phyloP scores from a whole-genome alignment of 2,888 invertebrate species.

The Criorhina ranunculi region DNA sequence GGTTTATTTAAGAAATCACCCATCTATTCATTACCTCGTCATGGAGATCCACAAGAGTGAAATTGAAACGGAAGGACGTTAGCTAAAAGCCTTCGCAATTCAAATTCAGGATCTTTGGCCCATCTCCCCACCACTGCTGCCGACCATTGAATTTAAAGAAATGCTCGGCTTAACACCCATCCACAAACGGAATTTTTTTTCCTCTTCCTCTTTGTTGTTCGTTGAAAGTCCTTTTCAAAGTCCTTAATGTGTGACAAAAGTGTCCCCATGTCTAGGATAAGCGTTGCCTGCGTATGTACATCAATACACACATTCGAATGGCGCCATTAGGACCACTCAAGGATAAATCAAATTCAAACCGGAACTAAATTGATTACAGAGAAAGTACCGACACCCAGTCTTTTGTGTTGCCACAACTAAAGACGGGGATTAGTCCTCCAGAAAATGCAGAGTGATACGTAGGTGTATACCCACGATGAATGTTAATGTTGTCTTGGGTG shows the following conservation, averaged over 20 bases:
- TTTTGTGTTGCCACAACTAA: conserved; percentile 19
- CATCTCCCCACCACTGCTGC: neutral
- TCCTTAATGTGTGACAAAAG: conserved; percentile 34
- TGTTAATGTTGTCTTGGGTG: conserved; percentile 12
- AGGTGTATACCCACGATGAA: conserved; percentile 8
- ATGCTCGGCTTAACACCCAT: conserved; percentile 1
- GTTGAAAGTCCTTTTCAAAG: conserved; percentile 9
- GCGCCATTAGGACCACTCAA: conserved; percentile 64
- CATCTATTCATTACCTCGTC: conserved; percentile 24
- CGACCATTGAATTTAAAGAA: conserved; percentile 5
- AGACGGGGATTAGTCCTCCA: conserved; percentile 29
- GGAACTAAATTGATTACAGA: conserved; percentile 65
- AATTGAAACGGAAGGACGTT: conserved; percentile 31
- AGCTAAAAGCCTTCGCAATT: conserved; percentile 40
- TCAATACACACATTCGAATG: conserved; percentile 15
- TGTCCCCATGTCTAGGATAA: conserved; percentile 18
- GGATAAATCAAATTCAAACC: conserved; percentile 66
- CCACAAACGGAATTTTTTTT: conserved; percentile 4
- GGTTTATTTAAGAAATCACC: neutral
- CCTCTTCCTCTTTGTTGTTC: neutral
- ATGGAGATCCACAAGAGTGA: conserved; percentile 12
- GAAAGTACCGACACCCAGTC: conserved; percentile 11
- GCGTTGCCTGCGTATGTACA: neutral
- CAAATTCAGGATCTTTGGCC: neutral
- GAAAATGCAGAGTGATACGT: neutral